Evolutionary conservation across 1,140 invertebrate species (phyloP).

Genomic region (Adelges cooleyi): DNA sequence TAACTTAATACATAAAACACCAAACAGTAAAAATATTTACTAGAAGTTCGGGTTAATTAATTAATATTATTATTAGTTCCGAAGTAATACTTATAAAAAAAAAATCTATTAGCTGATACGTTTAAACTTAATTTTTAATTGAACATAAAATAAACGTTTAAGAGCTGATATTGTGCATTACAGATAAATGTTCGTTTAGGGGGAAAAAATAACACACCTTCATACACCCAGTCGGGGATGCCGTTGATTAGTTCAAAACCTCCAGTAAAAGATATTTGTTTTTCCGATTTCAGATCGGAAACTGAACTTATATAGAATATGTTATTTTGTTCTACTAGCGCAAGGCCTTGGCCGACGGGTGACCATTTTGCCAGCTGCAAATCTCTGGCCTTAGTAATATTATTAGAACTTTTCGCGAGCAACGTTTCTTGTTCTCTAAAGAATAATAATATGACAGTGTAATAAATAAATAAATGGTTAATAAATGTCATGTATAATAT

Average conservation of each 20-base stretch:
- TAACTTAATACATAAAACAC: conserved; percentile 14
- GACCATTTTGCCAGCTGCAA: conserved; percentile 47
- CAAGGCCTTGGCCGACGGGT: conserved; percentile 53
- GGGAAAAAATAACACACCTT: conserved; percentile 44
- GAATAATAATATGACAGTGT: conserved; percentile 34
- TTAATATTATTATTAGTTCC: no score
- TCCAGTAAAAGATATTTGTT: not conserved
- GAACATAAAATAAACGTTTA: no score
- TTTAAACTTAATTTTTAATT: no score
- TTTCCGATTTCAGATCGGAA: conserved; percentile 42
- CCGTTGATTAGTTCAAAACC: conserved; percentile 54
- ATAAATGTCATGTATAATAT: conserved; percentile 4
- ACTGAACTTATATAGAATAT: conserved; percentile 51
- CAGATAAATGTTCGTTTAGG: no score
- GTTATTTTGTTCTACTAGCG: conserved; percentile 70
- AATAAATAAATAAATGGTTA: not conserved
- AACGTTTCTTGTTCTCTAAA: conserved; percentile 30
- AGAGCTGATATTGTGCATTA: no score
- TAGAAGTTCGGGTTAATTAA: no score
- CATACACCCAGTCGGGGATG: conserved; percentile 70
- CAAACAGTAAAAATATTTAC: conserved; percentile 33
- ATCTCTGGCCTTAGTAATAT: conserved; percentile 36
- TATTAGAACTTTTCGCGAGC: conserved; percentile 33
- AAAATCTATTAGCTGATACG: no score
- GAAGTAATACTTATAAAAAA: no score